Conservation (phyloP, 2,888 invertebrate species). For the Leptura quadrifasciata region DNA sequence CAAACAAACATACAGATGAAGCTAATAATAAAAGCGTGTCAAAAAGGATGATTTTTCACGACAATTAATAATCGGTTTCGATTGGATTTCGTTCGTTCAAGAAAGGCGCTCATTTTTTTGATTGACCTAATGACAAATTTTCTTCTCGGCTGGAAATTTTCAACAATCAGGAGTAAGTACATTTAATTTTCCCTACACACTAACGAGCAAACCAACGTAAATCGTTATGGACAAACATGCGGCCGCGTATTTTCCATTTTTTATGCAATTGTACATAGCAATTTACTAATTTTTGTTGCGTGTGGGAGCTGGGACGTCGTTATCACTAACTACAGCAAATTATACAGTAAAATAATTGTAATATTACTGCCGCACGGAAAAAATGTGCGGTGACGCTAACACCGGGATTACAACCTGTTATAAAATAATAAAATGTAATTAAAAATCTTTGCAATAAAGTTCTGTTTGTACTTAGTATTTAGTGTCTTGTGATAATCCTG, state of each 20-base stretch:
- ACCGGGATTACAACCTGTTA: constrained; percentile 16
- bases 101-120: too few relatives aligned
- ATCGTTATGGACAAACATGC: too few relatives aligned
- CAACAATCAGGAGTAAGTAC: too few relatives aligned
- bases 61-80: too few relatives aligned
- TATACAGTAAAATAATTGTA: constrained; percentile 31
- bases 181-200: too few relatives aligned
- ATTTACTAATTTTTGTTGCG: constrained; percentile 32
- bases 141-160: too few relatives aligned
- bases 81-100: too few relatives aligned
- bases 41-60: too few relatives aligned
- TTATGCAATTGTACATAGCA: constrained; percentile 10
- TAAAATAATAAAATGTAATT: constrained; percentile 41
- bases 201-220: too few relatives aligned
- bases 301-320: constrained; percentile 40
- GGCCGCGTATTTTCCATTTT: neutral
- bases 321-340: constrained; percentile 43
- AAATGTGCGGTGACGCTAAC: constrained; percentile 30
- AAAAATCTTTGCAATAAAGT: constrained; percentile 40
- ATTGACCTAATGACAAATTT: too few relatives aligned
- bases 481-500: constrained; percentile 30
- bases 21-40: too few relatives aligned
- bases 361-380: constrained; percentile 13
- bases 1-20: too few relatives aligned
- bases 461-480: constrained; percentile 35